These are phyloP conservation scores for Eurosta solidaginis DNA, from an alignment of 1,140 invertebrate species.

Conservation along the genomic window DNA sequence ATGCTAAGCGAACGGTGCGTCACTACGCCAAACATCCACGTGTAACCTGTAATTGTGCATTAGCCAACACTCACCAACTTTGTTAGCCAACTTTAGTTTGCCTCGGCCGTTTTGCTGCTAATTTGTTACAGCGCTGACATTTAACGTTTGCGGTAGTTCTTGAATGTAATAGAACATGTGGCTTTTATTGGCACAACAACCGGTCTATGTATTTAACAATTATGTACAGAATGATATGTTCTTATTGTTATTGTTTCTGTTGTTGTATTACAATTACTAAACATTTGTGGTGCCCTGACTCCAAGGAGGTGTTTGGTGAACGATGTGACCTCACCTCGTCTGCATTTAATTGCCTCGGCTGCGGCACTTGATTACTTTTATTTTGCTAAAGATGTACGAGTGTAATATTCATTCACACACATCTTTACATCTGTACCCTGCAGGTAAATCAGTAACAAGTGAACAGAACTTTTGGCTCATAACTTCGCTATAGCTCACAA, in stretches of 20 bases:
- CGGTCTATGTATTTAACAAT: neutral
- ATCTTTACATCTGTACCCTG: neutral
- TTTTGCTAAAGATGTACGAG: neutral
- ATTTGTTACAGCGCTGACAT: slow-evolving; percentile 7
- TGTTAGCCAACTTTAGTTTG: neutral
- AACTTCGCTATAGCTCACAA: neutral
- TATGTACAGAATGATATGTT: neutral
- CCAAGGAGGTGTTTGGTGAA: neutral
- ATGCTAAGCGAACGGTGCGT: neutral
- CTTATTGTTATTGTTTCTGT: neutral
- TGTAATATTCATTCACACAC: neutral
- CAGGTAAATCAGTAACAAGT: neutral
- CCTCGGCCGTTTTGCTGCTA: neutral
- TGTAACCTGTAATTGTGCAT: neutral
- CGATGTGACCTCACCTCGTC: neutral
- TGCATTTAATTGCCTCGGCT: neutral
- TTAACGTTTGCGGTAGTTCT: neutral
- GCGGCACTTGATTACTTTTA: neutral
- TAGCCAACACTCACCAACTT: neutral
- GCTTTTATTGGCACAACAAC: neutral
- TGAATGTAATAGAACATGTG: neutral
- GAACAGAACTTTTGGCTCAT: neutral
- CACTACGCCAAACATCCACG: neutral
- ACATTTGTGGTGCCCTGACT: neutral
- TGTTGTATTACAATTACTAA: neutral